Evolutionary conservation across 2,888 invertebrate genomes (phyloP), one percentile per base, ranked within the genome.

Genomic region (Dicyrtoma fusca): DNA sequence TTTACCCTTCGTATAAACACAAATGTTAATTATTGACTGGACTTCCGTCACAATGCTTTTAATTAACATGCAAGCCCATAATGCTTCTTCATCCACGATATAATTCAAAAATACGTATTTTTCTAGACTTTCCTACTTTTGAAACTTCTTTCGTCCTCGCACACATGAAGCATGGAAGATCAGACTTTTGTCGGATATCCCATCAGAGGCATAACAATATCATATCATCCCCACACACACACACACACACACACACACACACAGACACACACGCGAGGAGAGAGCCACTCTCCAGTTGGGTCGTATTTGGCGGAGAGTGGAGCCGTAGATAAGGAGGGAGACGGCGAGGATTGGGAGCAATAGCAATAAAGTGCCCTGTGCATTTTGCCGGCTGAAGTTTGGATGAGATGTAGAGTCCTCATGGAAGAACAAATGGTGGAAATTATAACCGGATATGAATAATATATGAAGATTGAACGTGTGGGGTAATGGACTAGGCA

Each of bases 401-500:
- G 47, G 25, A 55, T 23, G 44, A 55, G 68, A 57, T 25, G 68
- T 57, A 34, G 25, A 45, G 49, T 69, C 61, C 63, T 62, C 51
- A 63, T 61, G 53, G 63, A 63, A 34, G 51, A 64, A 71, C 71
- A 71, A 71, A 71, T 71, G 55, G 63, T 71, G 42, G 55, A 55
- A 71, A 71, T 71, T 71, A 71, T 63, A 71, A 64, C 71, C 53
- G 64, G 51, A 62, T 71, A 71, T 71, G 71, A 71, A 71, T 71
- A 71, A 71, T 55, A 71, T 71, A 71, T 71, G 64, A 71, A 71
- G 71, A 71, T 65, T 65, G 65, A 66, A 47, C 72, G 72, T 74
- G 68, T 72, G 51, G 65, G 44, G 59, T 74, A 74, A 74, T 69
- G 71, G 72, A 65, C 72, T 72, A 53, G 74, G 69, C 74, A 74